Percentiles rank a stretch among this genome's conserved stretches.
phyloP scores from a whole-genome alignment of 2,113 vertebrate species.

The Dendropsophus ebraccatus region DNA sequence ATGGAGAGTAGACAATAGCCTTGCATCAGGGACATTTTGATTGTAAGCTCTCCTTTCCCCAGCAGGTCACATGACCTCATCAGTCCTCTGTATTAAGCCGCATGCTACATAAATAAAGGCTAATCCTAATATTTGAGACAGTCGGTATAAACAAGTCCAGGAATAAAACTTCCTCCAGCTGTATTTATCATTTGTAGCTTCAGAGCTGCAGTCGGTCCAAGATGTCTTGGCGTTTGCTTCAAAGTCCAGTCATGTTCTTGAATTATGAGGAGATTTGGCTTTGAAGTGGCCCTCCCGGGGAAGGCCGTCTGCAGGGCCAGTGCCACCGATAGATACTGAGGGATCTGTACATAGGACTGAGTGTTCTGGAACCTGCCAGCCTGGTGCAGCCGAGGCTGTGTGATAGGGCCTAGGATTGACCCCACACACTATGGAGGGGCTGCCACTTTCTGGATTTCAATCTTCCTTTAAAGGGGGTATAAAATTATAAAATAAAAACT shows the following conservation, averaged over 20 bases:
- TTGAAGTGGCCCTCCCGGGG: neutral
- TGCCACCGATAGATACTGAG: neutral
- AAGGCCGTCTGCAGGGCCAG: neutral
- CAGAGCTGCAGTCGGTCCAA: neutral
- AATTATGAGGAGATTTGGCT: neutral
- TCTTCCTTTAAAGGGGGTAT: no score
- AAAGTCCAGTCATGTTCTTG: conserved; percentile 7
- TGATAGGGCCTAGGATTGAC: neutral
- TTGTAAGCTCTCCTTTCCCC: neutral
- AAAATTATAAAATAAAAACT: no score
- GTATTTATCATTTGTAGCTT: neutral
- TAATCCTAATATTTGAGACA: neutral
- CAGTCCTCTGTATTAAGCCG: neutral
- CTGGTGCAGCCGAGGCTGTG: neutral
- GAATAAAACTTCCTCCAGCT: conserved; percentile 13
- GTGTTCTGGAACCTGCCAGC: neutral
- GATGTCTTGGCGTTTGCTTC: neutral
- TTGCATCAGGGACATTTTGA: neutral
- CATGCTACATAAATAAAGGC: neutral
- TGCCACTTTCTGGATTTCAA: no score
- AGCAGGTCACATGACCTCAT: neutral
- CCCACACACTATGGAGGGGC: neutral
- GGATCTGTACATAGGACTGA: neutral
- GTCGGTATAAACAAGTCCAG: neutral
- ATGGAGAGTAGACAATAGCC: neutral